A percentile compares a stretch with the other conserved stretches of the same genome.
phyloP scores from a whole-genome alignment of 2,113 vertebrate species.

The Crocuta crocuta region DNA sequence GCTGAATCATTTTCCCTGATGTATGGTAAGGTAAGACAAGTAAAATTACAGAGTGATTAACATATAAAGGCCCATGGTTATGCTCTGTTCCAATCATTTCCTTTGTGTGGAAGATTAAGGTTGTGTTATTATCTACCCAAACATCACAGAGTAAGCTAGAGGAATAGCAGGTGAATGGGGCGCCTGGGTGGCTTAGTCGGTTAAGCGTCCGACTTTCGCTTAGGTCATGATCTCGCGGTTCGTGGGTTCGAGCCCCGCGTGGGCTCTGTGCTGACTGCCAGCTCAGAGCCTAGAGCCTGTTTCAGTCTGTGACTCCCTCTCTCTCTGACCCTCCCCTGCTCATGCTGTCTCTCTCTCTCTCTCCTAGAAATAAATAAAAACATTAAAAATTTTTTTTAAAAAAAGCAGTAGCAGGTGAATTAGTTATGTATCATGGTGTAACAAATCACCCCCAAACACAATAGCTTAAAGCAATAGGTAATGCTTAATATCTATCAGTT shows the following conservation, averaged over 20 bases:
- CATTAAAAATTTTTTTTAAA: no score
- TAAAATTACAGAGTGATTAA: not conserved
- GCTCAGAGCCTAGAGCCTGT: no score
- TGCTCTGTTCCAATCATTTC: not conserved
- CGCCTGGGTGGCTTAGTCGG: no score
- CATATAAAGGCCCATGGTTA: not conserved
- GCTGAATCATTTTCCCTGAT: not conserved
- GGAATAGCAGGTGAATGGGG: not conserved
- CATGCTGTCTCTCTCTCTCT: no score
- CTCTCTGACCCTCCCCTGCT: no score
- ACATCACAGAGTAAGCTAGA: not conserved
- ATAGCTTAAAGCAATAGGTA: not conserved
- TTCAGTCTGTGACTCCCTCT: no score
- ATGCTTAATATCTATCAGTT: not conserved
- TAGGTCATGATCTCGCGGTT: no score
- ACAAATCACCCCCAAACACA: not conserved
- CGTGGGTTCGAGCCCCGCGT: no score
- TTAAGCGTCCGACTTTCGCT: no score
- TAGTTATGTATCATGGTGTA: not conserved
- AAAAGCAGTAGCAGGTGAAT: not conserved
- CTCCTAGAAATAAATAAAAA: no score
- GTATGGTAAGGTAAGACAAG: not conserved
- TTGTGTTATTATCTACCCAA: not conserved
- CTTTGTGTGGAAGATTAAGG: constrained; percentile 1
- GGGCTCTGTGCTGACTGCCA: no score